These are phyloP conservation scores for Axis porcinus DNA, from an alignment of 2,113 vertebrate genomes.

Conservation along the genomic window DNA sequence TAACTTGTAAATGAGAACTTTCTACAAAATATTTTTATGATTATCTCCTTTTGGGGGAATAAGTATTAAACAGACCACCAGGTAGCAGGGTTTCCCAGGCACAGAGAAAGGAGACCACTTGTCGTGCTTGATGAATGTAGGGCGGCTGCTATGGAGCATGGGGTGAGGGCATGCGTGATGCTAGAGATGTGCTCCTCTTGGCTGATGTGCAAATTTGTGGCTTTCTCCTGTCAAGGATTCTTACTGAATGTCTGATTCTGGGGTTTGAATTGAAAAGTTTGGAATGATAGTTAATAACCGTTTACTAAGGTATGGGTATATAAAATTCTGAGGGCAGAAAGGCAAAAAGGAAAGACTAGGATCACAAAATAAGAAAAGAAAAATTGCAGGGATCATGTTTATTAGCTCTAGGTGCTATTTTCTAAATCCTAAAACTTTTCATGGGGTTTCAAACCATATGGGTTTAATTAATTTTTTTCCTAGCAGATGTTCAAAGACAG, in stretches of 20 bases:
- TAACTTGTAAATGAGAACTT: not conserved
- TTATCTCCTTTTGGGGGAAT: not conserved
- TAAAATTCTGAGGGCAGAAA: not conserved
- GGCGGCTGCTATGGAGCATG: rapidly evolving
- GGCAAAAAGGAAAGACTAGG: not conserved
- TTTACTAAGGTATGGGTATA: not conserved
- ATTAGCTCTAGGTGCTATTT: constrained; percentile 38
- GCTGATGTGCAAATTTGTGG: not conserved
- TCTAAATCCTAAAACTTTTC: constrained; percentile 58
- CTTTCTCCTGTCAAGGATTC: not conserved
- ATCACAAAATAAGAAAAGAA: not conserved
- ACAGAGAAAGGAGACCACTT: rapidly evolving
- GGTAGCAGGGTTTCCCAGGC: not conserved
- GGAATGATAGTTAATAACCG: not conserved
- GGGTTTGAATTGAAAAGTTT: not conserved
- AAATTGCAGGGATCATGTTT: constrained; percentile 35
- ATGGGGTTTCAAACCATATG: constrained; percentile 67
- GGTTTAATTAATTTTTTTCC: constrained; percentile 62
- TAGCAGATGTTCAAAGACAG: constrained; percentile 72
- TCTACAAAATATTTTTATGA: not conserved
- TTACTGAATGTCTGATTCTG: not conserved
- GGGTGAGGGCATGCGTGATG: rapidly evolving
- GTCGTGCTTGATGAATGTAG: not conserved
- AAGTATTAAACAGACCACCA: not conserved
- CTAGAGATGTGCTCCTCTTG: not conserved